A percentile compares a stretch with the other conserved stretches of the same genome.
Conservation (phyloP, 2,113 vertebrate species). For the Cavia aperea region DNA sequence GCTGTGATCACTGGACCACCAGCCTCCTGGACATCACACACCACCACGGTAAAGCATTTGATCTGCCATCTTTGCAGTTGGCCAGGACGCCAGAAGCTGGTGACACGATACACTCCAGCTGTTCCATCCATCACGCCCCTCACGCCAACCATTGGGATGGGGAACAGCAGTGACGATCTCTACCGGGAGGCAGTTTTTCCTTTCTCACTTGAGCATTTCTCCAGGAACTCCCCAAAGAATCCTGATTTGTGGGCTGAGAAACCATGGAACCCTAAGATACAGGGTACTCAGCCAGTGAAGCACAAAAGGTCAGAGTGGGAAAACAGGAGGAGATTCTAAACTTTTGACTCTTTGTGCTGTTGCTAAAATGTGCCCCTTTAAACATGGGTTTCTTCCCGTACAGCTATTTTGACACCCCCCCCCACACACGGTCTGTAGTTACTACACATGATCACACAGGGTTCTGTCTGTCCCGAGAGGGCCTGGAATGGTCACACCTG, state of each 20-base stretch:
- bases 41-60: conserved; percentile 62
- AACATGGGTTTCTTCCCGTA: background rate
- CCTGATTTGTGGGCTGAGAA: background rate
- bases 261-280: fast-evolving
- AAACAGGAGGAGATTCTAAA: background rate
- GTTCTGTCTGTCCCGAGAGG: background rate
- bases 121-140: background rate
- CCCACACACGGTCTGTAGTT: background rate
- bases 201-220: background rate
- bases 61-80: conserved; percentile 53
- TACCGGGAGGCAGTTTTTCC: background rate
- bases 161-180: background rate
- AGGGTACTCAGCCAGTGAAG: fast-evolving
- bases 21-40: conserved; percentile 62
- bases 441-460: background rate
- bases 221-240: background rate
- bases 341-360: background rate
- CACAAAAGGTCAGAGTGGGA: background rate
- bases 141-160: background rate
- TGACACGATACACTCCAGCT: background rate
- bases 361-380: background rate
- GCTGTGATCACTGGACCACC: conserved; percentile 82
- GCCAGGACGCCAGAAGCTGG: conserved; percentile 2
- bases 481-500: background rate
- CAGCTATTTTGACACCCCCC: background rate